Conservation (phyloP, 1,140 invertebrate species). For the Antheraea mylitta region DNA sequence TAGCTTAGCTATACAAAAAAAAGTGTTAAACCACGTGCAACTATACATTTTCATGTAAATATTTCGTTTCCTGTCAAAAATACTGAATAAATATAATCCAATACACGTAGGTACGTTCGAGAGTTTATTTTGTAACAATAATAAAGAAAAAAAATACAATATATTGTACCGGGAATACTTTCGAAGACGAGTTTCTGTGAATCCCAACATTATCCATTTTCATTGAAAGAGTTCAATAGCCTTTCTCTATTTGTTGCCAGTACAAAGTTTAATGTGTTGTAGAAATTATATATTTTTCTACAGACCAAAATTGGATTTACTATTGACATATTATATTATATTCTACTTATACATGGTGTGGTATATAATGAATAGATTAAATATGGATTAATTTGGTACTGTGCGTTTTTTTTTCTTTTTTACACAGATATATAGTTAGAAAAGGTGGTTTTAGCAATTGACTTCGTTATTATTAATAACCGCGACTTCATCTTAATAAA, state of each 20-base stretch:
- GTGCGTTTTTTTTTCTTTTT: background rate
- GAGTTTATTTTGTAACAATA: background rate
- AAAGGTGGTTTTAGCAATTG: no score
- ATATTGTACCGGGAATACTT: background rate
- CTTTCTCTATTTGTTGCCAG: background rate
- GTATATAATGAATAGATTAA: background rate
- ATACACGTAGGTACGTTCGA: background rate
- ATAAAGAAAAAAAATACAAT: background rate
- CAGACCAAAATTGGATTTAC: background rate
- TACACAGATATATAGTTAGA: background rate
- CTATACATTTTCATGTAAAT: constrained; percentile 17
- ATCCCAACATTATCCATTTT: background rate
- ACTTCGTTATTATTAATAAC: no score
- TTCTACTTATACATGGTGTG: background rate
- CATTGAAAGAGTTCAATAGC: background rate
- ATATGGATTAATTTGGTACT: background rate
- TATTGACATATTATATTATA: background rate
- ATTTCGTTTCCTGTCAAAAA: constrained; percentile 35
- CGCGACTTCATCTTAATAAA: no score
- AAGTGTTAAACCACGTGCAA: constrained; percentile 18
- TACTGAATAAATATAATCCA: constrained; percentile 28
- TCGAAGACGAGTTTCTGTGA: background rate
- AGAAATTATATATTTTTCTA: background rate
- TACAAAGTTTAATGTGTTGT: background rate
- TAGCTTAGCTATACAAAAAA: background rate